Conservation (phyloP, 2,888 invertebrate species). For the Xanthorhoe designata region DNA sequence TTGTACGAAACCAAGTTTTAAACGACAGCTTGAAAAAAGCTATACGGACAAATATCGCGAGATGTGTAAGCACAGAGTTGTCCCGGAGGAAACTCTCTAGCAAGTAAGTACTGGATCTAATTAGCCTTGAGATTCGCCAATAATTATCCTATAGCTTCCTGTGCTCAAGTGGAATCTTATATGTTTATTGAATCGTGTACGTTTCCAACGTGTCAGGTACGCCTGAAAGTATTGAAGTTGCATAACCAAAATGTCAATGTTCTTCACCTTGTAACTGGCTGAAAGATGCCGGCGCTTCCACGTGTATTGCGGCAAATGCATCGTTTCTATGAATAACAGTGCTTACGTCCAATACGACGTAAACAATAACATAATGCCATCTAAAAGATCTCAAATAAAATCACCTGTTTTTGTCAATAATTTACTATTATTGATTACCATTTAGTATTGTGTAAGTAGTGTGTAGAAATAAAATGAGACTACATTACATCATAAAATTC, state of each 20-base stretch:
- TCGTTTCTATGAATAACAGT: conserved; percentile 1
- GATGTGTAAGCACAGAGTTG: conserved; percentile 87
- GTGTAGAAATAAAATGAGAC: too few species aligned
- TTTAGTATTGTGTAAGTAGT: not conserved
- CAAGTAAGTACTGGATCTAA: conserved; percentile 76
- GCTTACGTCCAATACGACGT: not conserved
- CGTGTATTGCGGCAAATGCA: conserved; percentile 43
- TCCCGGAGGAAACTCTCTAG: conserved; percentile 86
- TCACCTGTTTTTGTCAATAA: not conserved
- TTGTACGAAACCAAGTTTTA: conserved; percentile 88
- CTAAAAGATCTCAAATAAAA: not conserved
- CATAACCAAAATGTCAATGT: conserved; percentile 81
- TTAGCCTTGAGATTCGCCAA: conserved; percentile 3
- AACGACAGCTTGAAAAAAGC: conserved; percentile 87
- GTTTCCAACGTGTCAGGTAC: conserved; percentile 26
- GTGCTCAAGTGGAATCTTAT: not conserved
- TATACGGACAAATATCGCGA: conserved; percentile 84
- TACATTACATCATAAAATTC: too few species aligned
- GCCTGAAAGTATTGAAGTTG: conserved; percentile 62
- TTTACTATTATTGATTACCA: not conserved
- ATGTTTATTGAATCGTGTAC: conserved; percentile 10
- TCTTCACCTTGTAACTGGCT: conserved; percentile 61
- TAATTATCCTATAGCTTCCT: conserved; percentile 3
- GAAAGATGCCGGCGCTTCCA: conserved; percentile 53
- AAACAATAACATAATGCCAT: conserved; percentile 8